phyloP scores from a whole-genome alignment of 2,888 invertebrate species.

The Drosophila subsilvestris region DNA sequence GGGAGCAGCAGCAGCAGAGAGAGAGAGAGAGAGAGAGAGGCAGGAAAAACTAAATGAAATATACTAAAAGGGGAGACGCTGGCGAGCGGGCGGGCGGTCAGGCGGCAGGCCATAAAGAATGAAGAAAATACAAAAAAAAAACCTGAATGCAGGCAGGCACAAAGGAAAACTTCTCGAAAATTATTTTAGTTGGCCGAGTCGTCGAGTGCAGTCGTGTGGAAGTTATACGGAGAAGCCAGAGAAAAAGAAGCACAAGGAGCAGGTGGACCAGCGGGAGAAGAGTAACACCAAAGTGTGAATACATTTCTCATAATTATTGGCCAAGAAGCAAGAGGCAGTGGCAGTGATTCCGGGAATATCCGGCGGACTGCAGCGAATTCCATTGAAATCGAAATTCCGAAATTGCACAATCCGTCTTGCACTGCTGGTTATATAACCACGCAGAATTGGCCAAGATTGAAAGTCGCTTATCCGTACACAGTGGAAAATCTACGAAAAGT shows the following conservation, averaged over 20 bases:
- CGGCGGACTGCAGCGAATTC: background rate
- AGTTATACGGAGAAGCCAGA: slow-evolving; percentile 45
- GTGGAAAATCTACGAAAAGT: background rate
- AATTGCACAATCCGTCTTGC: slow-evolving; percentile 43
- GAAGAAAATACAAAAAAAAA: slow-evolving; percentile 3
- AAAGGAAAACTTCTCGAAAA: slow-evolving; percentile 74
- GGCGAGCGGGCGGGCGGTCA: too few species aligned
- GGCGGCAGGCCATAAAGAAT: slow-evolving; percentile 9
- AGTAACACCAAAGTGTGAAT: slow-evolving; percentile 26
- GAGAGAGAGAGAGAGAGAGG: background rate
- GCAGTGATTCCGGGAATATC: background rate
- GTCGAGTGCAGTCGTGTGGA: slow-evolving; percentile 72
- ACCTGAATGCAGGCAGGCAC: slow-evolving; percentile 49
- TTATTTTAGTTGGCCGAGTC: slow-evolving; percentile 70
- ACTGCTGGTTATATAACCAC: slow-evolving; percentile 45
- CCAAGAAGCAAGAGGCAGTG: background rate
- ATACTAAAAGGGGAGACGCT: background rate
- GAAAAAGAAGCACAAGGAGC: background rate
- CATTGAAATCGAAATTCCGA: slow-evolving; percentile 5
- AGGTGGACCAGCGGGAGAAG: background rate
- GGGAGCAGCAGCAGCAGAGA: background rate
- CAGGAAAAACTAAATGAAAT: slow-evolving; percentile 27
- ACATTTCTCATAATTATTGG: slow-evolving; percentile 14
- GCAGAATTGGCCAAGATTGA: slow-evolving; percentile 15
- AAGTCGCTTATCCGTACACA: background rate